Conservation (phyloP, 2,113 vertebrate species). For the Macrotis lagotis region DNA sequence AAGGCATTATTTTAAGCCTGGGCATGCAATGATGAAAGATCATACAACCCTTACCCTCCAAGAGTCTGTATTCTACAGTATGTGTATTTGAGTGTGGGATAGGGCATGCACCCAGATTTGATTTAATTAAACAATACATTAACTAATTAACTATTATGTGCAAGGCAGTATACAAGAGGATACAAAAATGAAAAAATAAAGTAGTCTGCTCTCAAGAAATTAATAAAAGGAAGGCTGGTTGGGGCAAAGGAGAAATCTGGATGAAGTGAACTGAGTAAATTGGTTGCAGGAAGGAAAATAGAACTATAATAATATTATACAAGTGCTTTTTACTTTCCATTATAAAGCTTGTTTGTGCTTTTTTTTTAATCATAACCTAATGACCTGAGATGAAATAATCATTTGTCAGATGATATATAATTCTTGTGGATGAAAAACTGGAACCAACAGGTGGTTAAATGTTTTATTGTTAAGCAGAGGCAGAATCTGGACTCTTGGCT, state of each 20-base stretch:
- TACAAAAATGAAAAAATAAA: not conserved
- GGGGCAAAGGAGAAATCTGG: not conserved
- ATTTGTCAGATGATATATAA: constrained; percentile 37
- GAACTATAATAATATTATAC: not conserved
- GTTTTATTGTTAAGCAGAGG: constrained; percentile 27
- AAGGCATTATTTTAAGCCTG: not conserved
- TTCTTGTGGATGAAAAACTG: constrained; percentile 44
- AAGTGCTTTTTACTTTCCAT: constrained; percentile 50
- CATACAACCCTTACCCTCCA: not conserved
- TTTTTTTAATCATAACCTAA: constrained; percentile 47
- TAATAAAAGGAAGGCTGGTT: not conserved
- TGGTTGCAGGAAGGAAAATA: constrained; percentile 25
- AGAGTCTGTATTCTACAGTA: not conserved
- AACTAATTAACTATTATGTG: not conserved
- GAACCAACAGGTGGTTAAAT: constrained; percentile 32
- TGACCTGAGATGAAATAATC: constrained; percentile 39
- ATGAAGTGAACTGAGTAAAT: not conserved
- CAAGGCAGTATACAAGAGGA: not conserved
- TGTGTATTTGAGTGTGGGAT: not conserved
- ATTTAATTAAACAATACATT: not conserved
- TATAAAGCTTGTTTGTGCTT: constrained; percentile 25
- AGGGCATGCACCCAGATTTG: not conserved
- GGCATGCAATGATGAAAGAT: not conserved
- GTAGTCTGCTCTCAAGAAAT: not conserved
- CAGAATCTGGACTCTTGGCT: not conserved